phyloP scores from a whole-genome alignment of 2,797 vertebrate species.

The Coreius guichenoti region DNA sequence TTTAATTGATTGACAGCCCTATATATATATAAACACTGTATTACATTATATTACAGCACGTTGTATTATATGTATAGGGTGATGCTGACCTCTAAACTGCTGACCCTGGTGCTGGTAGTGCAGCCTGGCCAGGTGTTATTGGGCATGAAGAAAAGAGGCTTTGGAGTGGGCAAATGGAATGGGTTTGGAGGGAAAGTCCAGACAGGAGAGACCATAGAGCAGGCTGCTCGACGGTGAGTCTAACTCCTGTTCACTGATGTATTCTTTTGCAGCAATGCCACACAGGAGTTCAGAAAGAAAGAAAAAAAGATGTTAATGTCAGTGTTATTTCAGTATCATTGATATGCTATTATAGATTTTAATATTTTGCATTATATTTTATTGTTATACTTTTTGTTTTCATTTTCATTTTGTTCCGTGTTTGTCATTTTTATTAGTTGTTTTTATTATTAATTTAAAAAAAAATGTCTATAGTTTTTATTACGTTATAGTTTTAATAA shows the following conservation, averaged over 20 bases:
- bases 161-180: constrained; percentile 92
- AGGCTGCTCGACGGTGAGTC: constrained; percentile 87
- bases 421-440: not conserved
- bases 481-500: too few species aligned
- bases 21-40: too few species aligned
- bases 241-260: not conserved
- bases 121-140: constrained; percentile 85
- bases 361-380: not conserved
- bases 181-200: constrained; percentile 96
- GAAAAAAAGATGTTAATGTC: not conserved
- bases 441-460: not conserved
- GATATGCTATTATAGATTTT: not conserved
- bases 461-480: not conserved
- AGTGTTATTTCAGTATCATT: not conserved
- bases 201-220: constrained; percentile 87
- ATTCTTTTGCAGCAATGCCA: not conserved
- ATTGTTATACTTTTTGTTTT: not conserved
- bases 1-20: too few species aligned
- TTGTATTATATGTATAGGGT: not conserved
- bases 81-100: constrained; percentile 83
- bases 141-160: constrained; percentile 97
- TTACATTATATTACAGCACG: not conserved
- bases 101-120: constrained; percentile 91
- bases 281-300: not conserved
- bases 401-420: not conserved